Evolutionary conservation across 2,888 invertebrate genomes (phyloP), one percentile per base, ranked within the genome.

Genomic region (Drosophila antonietae): DNA sequence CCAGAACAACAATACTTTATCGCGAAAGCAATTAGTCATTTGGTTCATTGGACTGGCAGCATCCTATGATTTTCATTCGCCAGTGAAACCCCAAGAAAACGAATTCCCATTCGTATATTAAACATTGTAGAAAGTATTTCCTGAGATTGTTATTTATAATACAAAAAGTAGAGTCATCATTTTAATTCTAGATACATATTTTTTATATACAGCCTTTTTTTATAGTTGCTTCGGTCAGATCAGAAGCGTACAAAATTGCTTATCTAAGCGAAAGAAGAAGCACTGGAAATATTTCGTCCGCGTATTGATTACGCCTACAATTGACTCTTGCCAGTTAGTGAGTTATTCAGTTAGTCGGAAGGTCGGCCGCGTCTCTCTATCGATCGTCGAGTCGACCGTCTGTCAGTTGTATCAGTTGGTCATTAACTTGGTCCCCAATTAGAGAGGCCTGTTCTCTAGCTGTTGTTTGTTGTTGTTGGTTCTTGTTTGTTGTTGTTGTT

Each of bases 361-460:
- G 35, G 20, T 10, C 35, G 35, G 35, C n/a, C 35, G 52, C 7
- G 18, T 33, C 47, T 31, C 28, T 31, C 28, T 31, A 31, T 15
- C 35, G 41, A 57, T 9, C 33, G 37, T 39, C 37, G 37, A 18
- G 23, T 41, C 52, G 56, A 72, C 72, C 73, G 58, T 43, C 33
- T 46, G 23, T 18, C 44, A 18, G 15, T 49, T 47, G 43, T 72
- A 65, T 66, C 69, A 73, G 65, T 68, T 78, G 63, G 49, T 49
- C 58, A 52, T 73, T 70, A 49, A 18, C 41, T 60, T 65, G 37
- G 53, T 69, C 61, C 70, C 73, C 70, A 84, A 83, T 88, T 87
- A 79, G 58, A 75, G 59, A 73, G 73, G 28, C 41, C 57, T 75
- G 71, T 71, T 73, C 46, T 12, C 10, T 14, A 5, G 1, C 46